These are phyloP conservation scores for Eupelmus urozonus DNA, from an alignment of 2,888 invertebrate genomes.

Conservation along the genomic window DNA sequence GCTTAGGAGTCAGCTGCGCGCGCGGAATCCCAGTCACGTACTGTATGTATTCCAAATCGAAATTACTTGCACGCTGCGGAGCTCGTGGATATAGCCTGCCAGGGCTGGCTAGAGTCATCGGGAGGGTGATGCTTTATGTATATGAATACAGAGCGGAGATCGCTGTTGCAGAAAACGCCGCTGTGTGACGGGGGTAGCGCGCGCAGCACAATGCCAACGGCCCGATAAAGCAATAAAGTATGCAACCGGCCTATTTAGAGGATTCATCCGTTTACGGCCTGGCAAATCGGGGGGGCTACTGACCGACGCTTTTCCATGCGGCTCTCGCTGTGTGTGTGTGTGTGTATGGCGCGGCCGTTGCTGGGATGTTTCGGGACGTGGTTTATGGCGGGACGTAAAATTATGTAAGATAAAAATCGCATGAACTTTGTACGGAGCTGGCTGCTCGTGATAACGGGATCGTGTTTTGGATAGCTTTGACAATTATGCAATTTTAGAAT, in stretches of 20 bases:
- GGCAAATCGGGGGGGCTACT: too few relatives aligned
- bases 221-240: slow-evolving; percentile 56
- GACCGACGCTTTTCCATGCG: too few relatives aligned
- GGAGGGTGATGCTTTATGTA: slow-evolving; percentile 9
- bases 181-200: neutral
- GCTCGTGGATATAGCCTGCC: too few relatives aligned
- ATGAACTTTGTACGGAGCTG: neutral
- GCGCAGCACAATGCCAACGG: slow-evolving; percentile 37
- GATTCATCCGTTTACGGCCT: slow-evolving; percentile 33
- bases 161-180: neutral
- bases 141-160: neutral
- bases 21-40: slow-evolving; percentile 9
- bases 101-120: slow-evolving; percentile 1
- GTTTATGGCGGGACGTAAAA: too few relatives aligned
- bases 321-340: too few relatives aligned
- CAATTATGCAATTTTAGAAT: too few relatives aligned
- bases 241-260: slow-evolving; percentile 51
- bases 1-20: slow-evolving; percentile 33
- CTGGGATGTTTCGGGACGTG: too few relatives aligned
- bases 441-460: too few relatives aligned
- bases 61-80: slow-evolving; percentile 31
- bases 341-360: too few relatives aligned
- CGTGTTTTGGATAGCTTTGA: too few relatives aligned
- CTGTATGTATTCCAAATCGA: slow-evolving; percentile 26
- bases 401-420: too few relatives aligned